Evolutionary conservation across 2,888 invertebrate genomes (phyloP).

Genomic region (Temnothorax unifasciatus): DNA sequence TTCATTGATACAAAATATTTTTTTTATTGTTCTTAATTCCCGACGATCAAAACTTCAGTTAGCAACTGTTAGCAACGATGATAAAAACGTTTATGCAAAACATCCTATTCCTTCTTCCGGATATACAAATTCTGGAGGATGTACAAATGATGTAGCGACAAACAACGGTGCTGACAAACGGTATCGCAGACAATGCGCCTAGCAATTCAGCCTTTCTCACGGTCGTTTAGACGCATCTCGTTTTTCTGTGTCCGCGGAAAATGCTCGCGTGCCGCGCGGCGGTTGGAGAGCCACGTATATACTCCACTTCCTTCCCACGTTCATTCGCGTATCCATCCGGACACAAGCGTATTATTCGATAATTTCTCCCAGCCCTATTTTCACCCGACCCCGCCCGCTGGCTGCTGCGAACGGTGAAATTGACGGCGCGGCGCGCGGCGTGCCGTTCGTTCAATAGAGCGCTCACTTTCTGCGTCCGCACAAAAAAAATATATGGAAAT

Average conservation of each 20-base stretch:
- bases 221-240: constrained; percentile 40
- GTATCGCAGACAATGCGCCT: constrained; percentile 45
- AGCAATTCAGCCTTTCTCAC: constrained; percentile 67
- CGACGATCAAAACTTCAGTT: background rate
- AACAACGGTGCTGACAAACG: constrained; percentile 44
- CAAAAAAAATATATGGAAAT: constrained; percentile 21
- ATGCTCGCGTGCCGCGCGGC: constrained; percentile 27
- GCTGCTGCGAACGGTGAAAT: constrained; percentile 38
- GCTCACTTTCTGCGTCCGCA: constrained; percentile 31
- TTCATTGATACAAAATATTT: background rate
- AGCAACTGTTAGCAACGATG: too few species aligned
- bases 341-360: constrained; percentile 38
- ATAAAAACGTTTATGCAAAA: background rate
- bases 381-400: constrained; percentile 57
- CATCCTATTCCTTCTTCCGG: background rate
- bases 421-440: constrained; percentile 7
- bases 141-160: background rate
- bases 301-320: constrained; percentile 67
- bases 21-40: background rate
- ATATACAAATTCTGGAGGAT: too few species aligned
- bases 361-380: constrained; percentile 50
- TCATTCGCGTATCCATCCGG: constrained; percentile 48
- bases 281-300: constrained; percentile 25
- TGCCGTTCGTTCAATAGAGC: constrained; percentile 34
- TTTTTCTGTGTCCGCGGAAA: constrained; percentile 64